Percentiles rank a stretch among this genome's conserved stretches.
Conservation (phyloP, 1,140 invertebrate genomes). For the Sycobia sp. region DNA sequence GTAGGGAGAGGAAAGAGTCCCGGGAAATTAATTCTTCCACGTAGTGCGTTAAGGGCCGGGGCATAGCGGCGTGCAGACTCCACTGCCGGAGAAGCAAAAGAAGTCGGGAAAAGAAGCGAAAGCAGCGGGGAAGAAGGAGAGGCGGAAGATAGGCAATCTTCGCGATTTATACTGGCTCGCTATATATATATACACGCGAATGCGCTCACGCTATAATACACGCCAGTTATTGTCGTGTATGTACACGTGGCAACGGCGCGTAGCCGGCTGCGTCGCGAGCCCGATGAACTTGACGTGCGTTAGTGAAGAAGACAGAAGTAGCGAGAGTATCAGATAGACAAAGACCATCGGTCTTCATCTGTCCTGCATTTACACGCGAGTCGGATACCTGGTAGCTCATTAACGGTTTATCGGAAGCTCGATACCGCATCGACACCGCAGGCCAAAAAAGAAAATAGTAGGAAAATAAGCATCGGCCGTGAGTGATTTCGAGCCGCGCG, state of each 20-base stretch:
- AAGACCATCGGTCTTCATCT: too few species aligned
- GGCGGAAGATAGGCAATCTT: not conserved
- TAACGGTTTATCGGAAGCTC: too few species aligned
- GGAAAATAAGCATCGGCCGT: too few species aligned
- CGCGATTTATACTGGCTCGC: too few species aligned
- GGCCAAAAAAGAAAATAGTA: too few species aligned
- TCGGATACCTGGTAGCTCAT: too few species aligned
- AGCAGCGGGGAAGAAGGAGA: not conserved
- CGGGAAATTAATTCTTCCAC: conserved; percentile 11
- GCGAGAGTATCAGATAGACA: too few species aligned
- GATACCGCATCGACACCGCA: too few species aligned
- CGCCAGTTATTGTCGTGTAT: not conserved
- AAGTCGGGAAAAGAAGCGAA: too few species aligned
- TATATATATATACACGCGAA: not conserved
- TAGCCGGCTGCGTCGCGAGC: not conserved
- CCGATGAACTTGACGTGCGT: not conserved
- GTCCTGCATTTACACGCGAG: too few species aligned
- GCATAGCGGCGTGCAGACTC: not conserved
- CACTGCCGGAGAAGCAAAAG: not conserved
- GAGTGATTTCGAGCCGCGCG: too few species aligned
- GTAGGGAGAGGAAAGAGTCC: not conserved
- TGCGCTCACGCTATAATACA: not conserved
- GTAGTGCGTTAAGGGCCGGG: not conserved
- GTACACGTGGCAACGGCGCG: conserved; percentile 16
- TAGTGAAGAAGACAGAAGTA: too few species aligned